Conservation (phyloP, 2,888 invertebrate genomes). For the Caenorhabditis sp. region DNA sequence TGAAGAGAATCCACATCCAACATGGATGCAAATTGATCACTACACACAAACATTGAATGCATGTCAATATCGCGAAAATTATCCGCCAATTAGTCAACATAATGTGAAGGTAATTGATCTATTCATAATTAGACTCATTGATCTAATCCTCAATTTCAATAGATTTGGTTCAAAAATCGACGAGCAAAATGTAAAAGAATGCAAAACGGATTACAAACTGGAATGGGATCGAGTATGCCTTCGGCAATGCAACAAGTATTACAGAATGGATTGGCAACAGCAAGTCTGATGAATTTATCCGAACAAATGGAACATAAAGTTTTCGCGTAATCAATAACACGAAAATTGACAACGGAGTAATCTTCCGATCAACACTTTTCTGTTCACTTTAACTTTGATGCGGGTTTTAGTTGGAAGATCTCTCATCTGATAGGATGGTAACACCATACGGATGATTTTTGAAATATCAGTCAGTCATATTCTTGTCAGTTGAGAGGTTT, state of each 20-base stretch:
- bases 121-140: background rate
- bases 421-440: background rate
- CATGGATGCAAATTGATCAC: constrained; percentile 94
- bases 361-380: background rate
- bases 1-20: constrained; percentile 95
- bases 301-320: constrained; percentile 34
- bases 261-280: background rate
- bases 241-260: background rate
- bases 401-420: background rate
- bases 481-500: no score
- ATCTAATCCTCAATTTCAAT: background rate
- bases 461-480: background rate
- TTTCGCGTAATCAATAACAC: constrained; percentile 13
- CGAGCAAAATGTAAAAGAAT: constrained; percentile 96
- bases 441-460: no score
- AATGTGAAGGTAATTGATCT: constrained; percentile 81
- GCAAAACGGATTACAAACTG: constrained; percentile 46
- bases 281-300: constrained; percentile 4
- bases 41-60: constrained; percentile 96
- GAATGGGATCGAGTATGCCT: background rate
- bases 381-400: background rate
- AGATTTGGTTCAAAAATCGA: constrained; percentile 90
- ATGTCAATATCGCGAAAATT: constrained; percentile 93
- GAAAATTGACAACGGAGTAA: background rate
- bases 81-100: constrained; percentile 96